phyloP scores from a whole-genome alignment of 1,140 invertebrate genomes.

The Ptiloglossa arizonensis region DNA sequence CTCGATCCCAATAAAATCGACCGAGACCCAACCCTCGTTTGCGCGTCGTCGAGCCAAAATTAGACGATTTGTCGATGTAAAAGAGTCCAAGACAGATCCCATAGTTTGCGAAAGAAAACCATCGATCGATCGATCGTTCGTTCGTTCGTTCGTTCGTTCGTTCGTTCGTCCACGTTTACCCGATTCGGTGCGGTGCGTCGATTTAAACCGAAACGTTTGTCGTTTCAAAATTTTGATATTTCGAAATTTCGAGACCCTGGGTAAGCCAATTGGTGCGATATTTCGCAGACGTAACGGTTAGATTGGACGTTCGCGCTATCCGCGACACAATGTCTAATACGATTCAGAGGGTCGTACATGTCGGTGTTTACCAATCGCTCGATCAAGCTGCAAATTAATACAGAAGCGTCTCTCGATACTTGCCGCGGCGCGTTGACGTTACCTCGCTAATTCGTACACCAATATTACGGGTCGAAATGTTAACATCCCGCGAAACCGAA shows the following conservation, averaged over 20 bases:
- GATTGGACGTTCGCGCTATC: neutral
- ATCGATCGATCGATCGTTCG: neutral
- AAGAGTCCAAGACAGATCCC: neutral
- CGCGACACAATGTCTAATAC: conserved; percentile 16
- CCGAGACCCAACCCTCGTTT: conserved; percentile 18
- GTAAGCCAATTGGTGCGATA: too few relatives aligned
- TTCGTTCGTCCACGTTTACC: neutral
- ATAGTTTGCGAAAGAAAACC: neutral
- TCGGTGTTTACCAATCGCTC: conserved; percentile 37
- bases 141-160: neutral
- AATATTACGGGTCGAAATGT: neutral
- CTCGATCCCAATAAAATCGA: conserved; percentile 11
- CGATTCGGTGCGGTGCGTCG: too few relatives aligned
- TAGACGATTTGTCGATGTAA: conserved; percentile 22
- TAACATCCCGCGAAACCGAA: conserved; percentile 10
- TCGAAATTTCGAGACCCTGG: neutral
- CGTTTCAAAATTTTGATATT: too few relatives aligned
- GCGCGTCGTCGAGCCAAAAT: conserved; percentile 22
- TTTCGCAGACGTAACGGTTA: too few relatives aligned
- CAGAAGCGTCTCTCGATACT: conserved; percentile 1
- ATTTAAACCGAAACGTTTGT: too few relatives aligned
- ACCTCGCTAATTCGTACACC: conserved; percentile 20
- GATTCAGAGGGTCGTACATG: neutral
- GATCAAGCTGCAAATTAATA: conserved; percentile 44
- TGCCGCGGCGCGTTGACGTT: neutral